Evolutionary conservation across 92 coral and sea anemone genomes (phyloP).

Genomic region (Epizoanthus illoricatus): DNA sequence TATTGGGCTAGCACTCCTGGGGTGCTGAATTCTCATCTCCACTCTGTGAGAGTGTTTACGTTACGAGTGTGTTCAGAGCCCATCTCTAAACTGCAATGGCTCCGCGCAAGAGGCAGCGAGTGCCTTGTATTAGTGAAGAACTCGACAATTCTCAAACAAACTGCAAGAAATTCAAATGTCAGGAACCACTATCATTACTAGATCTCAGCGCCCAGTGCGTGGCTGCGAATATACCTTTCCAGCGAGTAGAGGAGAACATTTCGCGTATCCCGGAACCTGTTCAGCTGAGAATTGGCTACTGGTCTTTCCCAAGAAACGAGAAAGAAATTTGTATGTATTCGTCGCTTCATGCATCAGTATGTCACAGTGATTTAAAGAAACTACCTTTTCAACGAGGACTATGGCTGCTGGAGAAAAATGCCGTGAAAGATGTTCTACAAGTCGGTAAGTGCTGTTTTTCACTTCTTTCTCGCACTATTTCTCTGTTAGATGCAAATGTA

Average conservation of each 20-base stretch:
- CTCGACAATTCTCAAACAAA: conserved; percentile 58
- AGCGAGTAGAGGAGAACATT: conserved; percentile 86
- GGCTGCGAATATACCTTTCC: conserved; percentile 92
- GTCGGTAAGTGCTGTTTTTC: conserved; percentile 83
- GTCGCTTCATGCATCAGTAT: conserved; percentile 74
- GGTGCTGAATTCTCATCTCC: conserved; percentile 33
- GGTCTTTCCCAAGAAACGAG: conserved; percentile 98
- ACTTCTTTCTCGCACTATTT: conserved; percentile 33
- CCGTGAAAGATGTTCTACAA: conserved; percentile 90
- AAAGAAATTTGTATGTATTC: conserved; percentile 95
- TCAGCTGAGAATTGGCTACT: conserved; percentile 84
- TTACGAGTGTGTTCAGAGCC: conserved; percentile 25
- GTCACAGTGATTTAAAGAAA: conserved; percentile 84
- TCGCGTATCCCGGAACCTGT: conserved; percentile 97
- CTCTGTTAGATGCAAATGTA: conserved; percentile 20
- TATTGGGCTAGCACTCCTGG: conserved; percentile 37
- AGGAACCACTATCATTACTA: conserved; percentile 77
- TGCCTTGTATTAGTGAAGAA: conserved; percentile 59
- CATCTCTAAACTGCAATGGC: conserved; percentile 35
- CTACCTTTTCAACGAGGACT: conserved; percentile 91
- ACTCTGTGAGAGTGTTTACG: conserved; percentile 41
- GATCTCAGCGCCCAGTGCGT: conserved; percentile 92
- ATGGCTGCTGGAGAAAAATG: conserved; percentile 77
- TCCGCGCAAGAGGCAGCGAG: conserved; percentile 73
- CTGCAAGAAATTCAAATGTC: conserved; percentile 58